These are phyloP conservation scores for Sericinus montela DNA, from an alignment of 2,888 invertebrate species.

Conservation along the genomic window DNA sequence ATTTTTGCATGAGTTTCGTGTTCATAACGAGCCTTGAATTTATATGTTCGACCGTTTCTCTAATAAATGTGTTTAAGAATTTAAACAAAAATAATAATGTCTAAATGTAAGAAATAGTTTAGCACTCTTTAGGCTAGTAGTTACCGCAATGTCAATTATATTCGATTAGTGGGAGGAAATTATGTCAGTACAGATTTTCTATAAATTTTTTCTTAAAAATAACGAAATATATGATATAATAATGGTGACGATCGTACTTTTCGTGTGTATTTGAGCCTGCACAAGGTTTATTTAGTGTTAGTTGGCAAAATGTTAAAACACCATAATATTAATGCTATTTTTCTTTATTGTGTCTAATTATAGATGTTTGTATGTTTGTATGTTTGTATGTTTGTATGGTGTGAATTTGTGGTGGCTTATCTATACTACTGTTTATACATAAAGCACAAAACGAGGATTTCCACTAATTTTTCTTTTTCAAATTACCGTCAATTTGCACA, in stretches of 20 bases:
- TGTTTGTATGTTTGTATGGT: too few relatives aligned
- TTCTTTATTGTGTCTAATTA: conserved; percentile 45
- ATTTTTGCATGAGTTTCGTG: conserved; percentile 49
- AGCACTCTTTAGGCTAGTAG: conserved; percentile 74
- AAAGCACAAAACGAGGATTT: conserved; percentile 18
- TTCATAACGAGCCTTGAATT: conserved; percentile 37
- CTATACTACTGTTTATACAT: conserved; percentile 52
- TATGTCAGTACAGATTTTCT: conserved; percentile 68
- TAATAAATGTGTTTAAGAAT: conserved; percentile 44
- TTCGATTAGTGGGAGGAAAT: conserved; percentile 68
- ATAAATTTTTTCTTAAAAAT: conserved; percentile 53
- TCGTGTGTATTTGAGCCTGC: conserved; percentile 33
- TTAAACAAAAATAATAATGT: conserved; percentile 51
- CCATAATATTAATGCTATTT: conserved; percentile 39
- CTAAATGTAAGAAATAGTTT: conserved; percentile 67
- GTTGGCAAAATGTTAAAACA: conserved; percentile 32
- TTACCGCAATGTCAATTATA: conserved; percentile 75
- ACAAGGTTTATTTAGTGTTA: conserved; percentile 40
- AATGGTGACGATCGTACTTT: conserved; percentile 32
- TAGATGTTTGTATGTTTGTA: too few relatives aligned
- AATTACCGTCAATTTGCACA: neutral
- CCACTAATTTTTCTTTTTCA: conserved; percentile 6
- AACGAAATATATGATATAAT: conserved; percentile 42
- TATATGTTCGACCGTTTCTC: conserved; percentile 25
- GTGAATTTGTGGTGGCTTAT: conserved; percentile 41